A percentile compares a stretch with the other conserved stretches of the same genome.
Evolutionary conservation across 1,140 invertebrate genomes (phyloP).

Genomic region (Eumaeus atala): DNA sequence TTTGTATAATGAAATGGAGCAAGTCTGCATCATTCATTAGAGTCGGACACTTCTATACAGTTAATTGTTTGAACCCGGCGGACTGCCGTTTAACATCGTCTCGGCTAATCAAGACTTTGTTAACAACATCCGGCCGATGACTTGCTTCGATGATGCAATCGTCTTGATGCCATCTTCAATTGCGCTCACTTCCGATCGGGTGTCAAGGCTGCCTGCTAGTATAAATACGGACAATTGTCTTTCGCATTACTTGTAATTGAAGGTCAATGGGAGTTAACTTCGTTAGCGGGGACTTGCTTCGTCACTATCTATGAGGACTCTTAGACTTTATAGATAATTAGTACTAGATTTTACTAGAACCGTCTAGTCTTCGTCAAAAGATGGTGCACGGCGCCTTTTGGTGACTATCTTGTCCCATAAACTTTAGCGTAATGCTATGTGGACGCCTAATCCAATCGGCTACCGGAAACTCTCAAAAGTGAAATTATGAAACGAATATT

Average conservation of each 20-base stretch:
- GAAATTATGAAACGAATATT: too few species aligned
- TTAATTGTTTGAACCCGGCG: conserved; percentile 72
- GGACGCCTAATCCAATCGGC: too few species aligned
- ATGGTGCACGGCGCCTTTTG: too few species aligned
- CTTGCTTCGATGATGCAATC: conserved; percentile 63
- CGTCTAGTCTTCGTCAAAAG: too few species aligned
- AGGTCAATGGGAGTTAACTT: conserved; percentile 10
- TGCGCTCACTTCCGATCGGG: conserved; percentile 61
- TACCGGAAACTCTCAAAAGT: too few species aligned
- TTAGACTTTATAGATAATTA: too few species aligned
- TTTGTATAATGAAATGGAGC: conserved; percentile 65
- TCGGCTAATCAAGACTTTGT: conserved; percentile 67
- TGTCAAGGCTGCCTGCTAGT: conserved; percentile 52
- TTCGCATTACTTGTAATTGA: not conserved
- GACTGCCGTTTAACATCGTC: conserved; percentile 65
- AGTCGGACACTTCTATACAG: conserved; percentile 72
- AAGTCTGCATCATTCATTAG: conserved; percentile 71
- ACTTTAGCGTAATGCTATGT: too few species aligned
- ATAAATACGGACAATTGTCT: conserved; percentile 9
- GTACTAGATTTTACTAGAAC: too few species aligned
- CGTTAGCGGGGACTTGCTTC: not conserved
- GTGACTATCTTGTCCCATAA: too few species aligned
- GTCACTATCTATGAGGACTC: too few species aligned
- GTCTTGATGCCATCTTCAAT: conserved; percentile 52
- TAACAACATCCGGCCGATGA: conserved; percentile 66